These are phyloP conservation scores for Cheumatopsyche charites DNA, from an alignment of 1,140 invertebrate species.

Conservation along the genomic window DNA sequence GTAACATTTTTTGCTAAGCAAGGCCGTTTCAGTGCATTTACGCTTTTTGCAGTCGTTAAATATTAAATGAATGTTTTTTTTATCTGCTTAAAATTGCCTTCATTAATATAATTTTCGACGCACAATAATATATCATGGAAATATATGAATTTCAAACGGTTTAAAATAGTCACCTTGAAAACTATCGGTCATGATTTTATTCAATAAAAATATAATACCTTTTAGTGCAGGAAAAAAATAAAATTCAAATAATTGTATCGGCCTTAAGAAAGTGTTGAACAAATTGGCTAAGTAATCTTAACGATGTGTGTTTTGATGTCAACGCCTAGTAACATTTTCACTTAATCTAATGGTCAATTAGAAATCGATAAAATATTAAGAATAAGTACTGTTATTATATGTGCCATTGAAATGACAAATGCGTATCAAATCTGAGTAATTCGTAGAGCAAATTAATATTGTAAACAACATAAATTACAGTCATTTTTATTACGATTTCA, in stretches of 20 bases:
- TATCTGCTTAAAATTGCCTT: constrained; percentile 14
- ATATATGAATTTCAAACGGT: constrained; percentile 11
- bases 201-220: too few species aligned
- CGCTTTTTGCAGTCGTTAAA: background rate
- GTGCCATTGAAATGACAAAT: constrained; percentile 20
- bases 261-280: constrained; percentile 7
- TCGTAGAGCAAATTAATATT: constrained; percentile 8
- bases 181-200: constrained; percentile 11
- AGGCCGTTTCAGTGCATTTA: constrained; percentile 6
- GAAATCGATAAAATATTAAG: constrained; percentile 5
- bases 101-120: constrained; percentile 33
- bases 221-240: too few species aligned
- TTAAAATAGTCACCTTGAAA: constrained; percentile 21
- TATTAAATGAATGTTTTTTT: constrained; percentile 8
- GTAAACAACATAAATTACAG: constrained; percentile 3
- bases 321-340: background rate
- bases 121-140: constrained; percentile 28
- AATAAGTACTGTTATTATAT: constrained; percentile 19
- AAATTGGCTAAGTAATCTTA: background rate
- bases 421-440: background rate
- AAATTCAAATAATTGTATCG: background rate
- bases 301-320: constrained; percentile 1
- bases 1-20: constrained; percentile 12
- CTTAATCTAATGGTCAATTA: constrained; percentile 10
- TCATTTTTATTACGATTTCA: constrained; percentile 4